Evolutionary conservation across 2,888 invertebrate genomes (phyloP).

Genomic region (Tetropium fuscum): DNA sequence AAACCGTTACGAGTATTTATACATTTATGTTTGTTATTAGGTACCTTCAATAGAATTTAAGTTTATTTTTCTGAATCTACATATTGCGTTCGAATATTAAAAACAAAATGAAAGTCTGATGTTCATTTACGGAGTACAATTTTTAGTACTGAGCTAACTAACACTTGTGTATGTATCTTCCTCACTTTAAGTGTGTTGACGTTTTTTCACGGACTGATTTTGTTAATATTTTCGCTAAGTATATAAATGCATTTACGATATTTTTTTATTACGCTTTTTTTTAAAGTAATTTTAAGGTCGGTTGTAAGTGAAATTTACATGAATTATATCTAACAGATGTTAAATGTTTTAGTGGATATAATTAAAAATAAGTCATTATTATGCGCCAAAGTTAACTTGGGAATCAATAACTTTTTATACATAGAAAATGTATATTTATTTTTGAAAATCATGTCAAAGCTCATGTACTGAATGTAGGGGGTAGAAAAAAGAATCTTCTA

Average conservation of each 20-base stretch:
- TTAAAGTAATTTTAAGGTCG: constrained; percentile 13
- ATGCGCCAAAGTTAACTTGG: constrained; percentile 48
- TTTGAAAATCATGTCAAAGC: constrained; percentile 35
- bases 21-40: not conserved
- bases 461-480: constrained; percentile 18
- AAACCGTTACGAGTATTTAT: not conserved
- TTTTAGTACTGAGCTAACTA: constrained; percentile 36
- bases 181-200: constrained; percentile 45
- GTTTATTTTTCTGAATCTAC: constrained; percentile 10
- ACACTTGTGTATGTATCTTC: constrained; percentile 20
- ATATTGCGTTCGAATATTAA: constrained; percentile 2
- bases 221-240: constrained; percentile 41
- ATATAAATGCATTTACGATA: constrained; percentile 28
- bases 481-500: not conserved
- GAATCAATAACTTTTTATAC: constrained; percentile 44
- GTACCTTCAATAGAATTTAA: not conserved
- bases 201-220: constrained; percentile 53
- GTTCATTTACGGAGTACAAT: constrained; percentile 35
- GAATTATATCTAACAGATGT: constrained; percentile 13
- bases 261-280: constrained; percentile 27
- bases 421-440: constrained; percentile 37
- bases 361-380: constrained; percentile 39
- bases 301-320: constrained; percentile 27
- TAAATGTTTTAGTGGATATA: constrained; percentile 23
- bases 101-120: constrained; percentile 21